These are phyloP conservation scores for Conus betulinus DNA, from an alignment of 1,140 invertebrate genomes.

Conservation along the genomic window DNA sequence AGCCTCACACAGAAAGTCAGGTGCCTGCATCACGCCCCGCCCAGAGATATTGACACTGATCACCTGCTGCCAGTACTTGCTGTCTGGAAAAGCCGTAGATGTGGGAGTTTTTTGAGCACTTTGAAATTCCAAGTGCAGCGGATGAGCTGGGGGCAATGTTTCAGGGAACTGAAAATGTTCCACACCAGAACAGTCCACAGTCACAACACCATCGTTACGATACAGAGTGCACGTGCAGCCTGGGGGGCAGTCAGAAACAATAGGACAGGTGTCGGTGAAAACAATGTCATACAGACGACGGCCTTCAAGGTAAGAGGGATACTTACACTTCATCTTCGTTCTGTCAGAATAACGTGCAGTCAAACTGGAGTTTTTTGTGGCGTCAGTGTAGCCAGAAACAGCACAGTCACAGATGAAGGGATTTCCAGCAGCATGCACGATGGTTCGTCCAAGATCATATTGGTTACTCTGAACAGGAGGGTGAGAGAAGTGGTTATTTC, in stretches of 20 bases:
- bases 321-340: not conserved
- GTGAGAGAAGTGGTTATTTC: conserved; percentile 12
- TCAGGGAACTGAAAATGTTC: not conserved
- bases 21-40: not conserved
- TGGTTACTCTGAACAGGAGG: conserved; percentile 1
- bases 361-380: not conserved
- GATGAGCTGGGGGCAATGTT: not conserved
- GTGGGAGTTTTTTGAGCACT: not conserved
- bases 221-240: conserved; percentile 10
- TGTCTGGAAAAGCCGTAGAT: not conserved
- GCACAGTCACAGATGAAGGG: conserved; percentile 27
- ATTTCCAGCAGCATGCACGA: conserved; percentile 22
- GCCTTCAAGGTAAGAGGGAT: not conserved
- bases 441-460: not conserved
- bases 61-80: not conserved
- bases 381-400: not conserved
- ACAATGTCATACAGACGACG: not conserved
- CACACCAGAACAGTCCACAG: not conserved
- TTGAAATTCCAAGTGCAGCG: not conserved
- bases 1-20: conserved; percentile 21
- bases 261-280: not conserved
- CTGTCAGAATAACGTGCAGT: not conserved
- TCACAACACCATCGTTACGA: conserved; percentile 4
- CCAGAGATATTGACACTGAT: conserved; percentile 17
- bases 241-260: not conserved